These are phyloP conservation scores for Augochlorella aurata DNA, from an alignment of 2,888 invertebrate genomes.

Conservation along the genomic window DNA sequence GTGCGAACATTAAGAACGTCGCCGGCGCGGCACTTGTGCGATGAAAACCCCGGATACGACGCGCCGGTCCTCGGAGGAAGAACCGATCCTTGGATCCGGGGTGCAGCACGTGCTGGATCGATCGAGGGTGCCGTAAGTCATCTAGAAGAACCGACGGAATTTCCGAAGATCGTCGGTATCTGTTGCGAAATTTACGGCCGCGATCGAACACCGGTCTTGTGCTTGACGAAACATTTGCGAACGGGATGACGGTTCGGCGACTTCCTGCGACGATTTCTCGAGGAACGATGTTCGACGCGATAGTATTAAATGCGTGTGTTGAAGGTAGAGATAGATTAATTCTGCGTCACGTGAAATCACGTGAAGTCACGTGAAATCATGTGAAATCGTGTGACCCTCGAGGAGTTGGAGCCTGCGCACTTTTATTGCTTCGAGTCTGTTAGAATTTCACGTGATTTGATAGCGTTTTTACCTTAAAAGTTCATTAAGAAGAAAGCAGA, in stretches of 20 bases:
- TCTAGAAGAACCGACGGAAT: not conserved
- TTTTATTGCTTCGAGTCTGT: too few relatives aligned
- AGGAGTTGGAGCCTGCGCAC: not conserved
- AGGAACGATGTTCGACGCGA: not conserved
- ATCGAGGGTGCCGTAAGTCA: not conserved
- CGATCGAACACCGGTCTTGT: not conserved
- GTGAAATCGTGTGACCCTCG: not conserved
- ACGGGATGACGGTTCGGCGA: not conserved
- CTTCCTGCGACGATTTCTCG: not conserved
- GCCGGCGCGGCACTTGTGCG: constrained; percentile 14
- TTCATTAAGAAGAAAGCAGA: too few relatives aligned
- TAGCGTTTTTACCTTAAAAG: too few relatives aligned
- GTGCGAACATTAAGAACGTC: constrained; percentile 43
- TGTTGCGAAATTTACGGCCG: not conserved
- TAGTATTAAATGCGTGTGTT: too few relatives aligned
- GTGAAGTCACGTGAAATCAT: too few relatives aligned
- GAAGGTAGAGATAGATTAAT: too few relatives aligned
- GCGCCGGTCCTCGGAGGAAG: not conserved
- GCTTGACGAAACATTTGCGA: not conserved
- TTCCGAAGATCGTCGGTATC: not conserved
- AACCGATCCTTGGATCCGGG: not conserved
- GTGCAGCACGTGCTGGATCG: not conserved
- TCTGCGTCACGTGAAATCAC: too few relatives aligned
- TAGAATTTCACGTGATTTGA: too few relatives aligned
- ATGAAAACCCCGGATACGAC: constrained; percentile 29